Conservation (phyloP, 1,140 invertebrate species). For the Parapsyche elsis region DNA sequence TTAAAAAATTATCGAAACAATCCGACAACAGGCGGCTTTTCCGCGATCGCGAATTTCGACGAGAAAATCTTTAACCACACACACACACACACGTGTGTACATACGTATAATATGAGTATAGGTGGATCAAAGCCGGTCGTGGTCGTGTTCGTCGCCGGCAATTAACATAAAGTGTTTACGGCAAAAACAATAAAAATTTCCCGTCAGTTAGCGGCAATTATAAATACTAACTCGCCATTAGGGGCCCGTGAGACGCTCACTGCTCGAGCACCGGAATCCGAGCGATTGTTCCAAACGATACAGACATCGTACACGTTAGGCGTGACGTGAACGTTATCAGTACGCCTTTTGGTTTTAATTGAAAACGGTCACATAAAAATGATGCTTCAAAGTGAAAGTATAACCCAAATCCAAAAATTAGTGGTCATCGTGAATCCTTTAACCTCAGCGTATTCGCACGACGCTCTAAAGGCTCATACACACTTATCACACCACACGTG, state of each 20-base stretch:
- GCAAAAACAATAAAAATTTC: slow-evolving; percentile 53
- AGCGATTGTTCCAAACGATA: slow-evolving; percentile 28
- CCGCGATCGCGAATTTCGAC: too few species aligned
- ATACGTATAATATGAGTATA: neutral
- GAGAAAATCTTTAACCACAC: neutral
- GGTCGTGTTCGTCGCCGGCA: slow-evolving; percentile 14
- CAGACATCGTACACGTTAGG: neutral
- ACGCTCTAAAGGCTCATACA: too few species aligned
- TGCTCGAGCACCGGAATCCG: slow-evolving; percentile 32
- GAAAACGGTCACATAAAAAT: too few species aligned
- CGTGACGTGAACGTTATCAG: neutral
- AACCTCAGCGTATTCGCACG: too few species aligned
- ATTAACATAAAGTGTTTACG: slow-evolving; percentile 51
- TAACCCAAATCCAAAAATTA: too few species aligned
- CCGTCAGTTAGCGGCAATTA: slow-evolving; percentile 55
- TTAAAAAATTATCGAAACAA: neutral
- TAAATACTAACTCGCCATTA: slow-evolving; percentile 56
- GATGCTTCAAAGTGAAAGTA: too few species aligned
- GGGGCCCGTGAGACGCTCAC: slow-evolving; percentile 38
- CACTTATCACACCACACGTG: too few species aligned
- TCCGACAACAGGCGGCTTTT: too few species aligned
- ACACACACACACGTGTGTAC: neutral
- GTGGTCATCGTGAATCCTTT: too few species aligned
- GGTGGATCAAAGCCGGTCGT: slow-evolving; percentile 1
- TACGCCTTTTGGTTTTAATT: too few species aligned